Conservation (phyloP, 53 echinoderm and acorn worm species). For the Apostichopus leukothele region DNA sequence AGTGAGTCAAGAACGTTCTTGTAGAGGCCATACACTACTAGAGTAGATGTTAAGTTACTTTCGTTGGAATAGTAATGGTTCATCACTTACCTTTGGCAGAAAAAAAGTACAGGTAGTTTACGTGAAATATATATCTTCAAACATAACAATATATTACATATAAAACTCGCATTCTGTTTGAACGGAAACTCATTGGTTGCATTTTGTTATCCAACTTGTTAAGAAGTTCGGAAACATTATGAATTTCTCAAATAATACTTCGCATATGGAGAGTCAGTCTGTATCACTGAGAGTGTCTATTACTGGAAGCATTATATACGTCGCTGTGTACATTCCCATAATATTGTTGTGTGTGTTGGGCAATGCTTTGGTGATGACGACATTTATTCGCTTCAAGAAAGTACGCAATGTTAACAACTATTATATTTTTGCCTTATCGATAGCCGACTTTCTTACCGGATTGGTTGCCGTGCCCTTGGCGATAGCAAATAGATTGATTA, state of each 20-base stretch:
- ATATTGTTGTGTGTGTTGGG: neutral
- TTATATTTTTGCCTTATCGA: conserved; percentile 5
- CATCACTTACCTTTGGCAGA: no score
- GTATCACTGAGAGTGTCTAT: neutral
- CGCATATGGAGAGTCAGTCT: neutral
- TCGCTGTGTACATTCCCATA: neutral
- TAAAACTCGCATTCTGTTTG: no score
- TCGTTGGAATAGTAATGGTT: no score
- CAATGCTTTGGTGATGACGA: neutral
- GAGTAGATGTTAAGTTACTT: no score
- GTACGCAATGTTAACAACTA: neutral
- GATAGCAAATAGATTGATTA: neutral
- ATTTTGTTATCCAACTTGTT: no score
- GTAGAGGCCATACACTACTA: no score
- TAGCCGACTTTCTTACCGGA: conserved; percentile 5
- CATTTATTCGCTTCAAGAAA: conserved; percentile 19
- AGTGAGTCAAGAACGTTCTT: no score
- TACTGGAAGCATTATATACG: neutral
- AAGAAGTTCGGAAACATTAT: neutral
- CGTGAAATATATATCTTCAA: no score
- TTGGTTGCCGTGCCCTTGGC: neutral
- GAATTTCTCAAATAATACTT: neutral
- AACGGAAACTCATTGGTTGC: no score
- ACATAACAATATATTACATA: no score
- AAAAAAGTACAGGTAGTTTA: no score